These are phyloP conservation scores for Catalaphyllia jardinei DNA, from an alignment of 64 coral and sea anemone genomes.

Conservation along the genomic window DNA sequence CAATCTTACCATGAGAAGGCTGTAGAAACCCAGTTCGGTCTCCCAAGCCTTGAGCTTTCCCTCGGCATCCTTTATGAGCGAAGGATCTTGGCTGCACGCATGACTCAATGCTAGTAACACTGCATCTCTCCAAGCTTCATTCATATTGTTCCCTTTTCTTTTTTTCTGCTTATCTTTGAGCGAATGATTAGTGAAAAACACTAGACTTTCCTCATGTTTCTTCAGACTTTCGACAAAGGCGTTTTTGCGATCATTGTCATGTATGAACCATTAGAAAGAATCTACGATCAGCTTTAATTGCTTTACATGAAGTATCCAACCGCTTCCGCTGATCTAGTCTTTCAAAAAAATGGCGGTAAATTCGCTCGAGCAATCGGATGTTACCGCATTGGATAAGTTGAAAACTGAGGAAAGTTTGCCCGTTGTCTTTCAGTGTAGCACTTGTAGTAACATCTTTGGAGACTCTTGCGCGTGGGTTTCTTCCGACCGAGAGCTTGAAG, in stretches of 20 bases:
- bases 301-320: not conserved
- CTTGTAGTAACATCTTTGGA: slow-evolving; percentile 17
- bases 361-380: not conserved
- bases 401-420: not conserved
- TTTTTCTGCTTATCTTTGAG: not conserved
- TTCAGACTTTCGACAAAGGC: too few relatives aligned
- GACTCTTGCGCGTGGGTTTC: slow-evolving; percentile 24
- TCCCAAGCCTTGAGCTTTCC: slow-evolving; percentile 75
- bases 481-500: slow-evolving; percentile 17
- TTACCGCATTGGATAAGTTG: not conserved
- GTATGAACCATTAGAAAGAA: not conserved
- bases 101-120: slow-evolving; percentile 63
- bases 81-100: slow-evolving; percentile 81
- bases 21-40: slow-evolving; percentile 84
- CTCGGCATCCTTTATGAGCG: slow-evolving; percentile 80
- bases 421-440: slow-evolving; percentile 28
- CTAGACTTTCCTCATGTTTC: not conserved
- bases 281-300: too few relatives aligned
- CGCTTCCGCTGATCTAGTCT: not conserved
- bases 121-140: slow-evolving; percentile 25
- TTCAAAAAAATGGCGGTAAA: slow-evolving; percentile 42
- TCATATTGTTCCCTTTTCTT: not conserved
- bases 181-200: not conserved
- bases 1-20: slow-evolving; percentile 74
- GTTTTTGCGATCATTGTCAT: not conserved